phyloP scores from a whole-genome alignment of 2,888 invertebrate species.

The Hedya salicella region DNA sequence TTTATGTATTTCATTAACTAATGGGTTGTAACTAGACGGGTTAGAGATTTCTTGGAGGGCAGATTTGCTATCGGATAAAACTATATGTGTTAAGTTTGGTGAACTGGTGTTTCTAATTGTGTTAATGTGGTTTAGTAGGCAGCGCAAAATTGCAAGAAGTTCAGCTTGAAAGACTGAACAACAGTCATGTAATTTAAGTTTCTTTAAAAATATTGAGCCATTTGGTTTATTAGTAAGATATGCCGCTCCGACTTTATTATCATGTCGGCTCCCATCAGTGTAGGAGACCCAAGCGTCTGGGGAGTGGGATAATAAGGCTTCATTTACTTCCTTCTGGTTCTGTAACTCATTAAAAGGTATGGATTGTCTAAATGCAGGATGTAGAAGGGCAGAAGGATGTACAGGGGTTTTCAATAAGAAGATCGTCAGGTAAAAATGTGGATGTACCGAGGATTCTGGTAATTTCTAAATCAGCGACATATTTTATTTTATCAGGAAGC shows the following conservation, averaged over 20 bases:
- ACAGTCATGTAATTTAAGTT: constrained; percentile 37
- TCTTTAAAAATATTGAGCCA: constrained; percentile 8
- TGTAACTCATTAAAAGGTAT: neutral
- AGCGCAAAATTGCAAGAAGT: constrained; percentile 28
- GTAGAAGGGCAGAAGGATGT: neutral
- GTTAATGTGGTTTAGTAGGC: neutral
- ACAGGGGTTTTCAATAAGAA: neutral
- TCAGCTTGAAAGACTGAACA: constrained; percentile 46
- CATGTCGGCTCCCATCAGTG: constrained; percentile 44
- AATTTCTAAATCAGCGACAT: constrained; percentile 9
- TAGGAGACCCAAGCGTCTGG: neutral
- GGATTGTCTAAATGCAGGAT: neutral
- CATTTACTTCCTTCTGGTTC: neutral
- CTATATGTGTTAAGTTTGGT: neutral
- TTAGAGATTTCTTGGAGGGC: too few species aligned
- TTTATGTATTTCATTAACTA: too few species aligned
- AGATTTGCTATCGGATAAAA: constrained; percentile 5
- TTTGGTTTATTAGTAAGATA: neutral
- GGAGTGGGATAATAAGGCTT: too few species aligned
- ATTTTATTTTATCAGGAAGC: constrained; percentile 3
- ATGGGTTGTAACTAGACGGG: too few species aligned
- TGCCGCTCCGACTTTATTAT: constrained; percentile 21
- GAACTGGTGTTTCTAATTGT: neutral
- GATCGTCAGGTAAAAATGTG: constrained; percentile 11
- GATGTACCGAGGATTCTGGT: constrained; percentile 5